Percentiles rank a stretch among this genome's conserved stretches.
Evolutionary conservation across 2,888 invertebrate species (phyloP).

Genomic region (Dasypogon diadema): DNA sequence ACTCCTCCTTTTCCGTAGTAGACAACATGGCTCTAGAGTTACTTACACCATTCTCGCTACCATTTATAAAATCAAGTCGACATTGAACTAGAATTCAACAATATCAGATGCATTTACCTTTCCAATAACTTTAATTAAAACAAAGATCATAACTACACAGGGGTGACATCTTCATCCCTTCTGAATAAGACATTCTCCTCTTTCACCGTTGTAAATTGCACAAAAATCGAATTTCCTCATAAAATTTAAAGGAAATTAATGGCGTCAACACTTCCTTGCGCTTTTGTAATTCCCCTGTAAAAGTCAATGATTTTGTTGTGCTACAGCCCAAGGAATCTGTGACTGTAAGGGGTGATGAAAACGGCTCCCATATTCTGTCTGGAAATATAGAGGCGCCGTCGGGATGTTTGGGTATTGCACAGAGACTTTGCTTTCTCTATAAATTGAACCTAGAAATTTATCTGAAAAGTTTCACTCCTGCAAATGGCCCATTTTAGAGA

Average conservation of each 20-base stretch:
- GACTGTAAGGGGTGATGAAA: background rate
- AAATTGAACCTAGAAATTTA: background rate
- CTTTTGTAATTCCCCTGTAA: background rate
- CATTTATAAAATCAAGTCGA: too few relatives aligned
- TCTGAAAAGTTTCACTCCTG: too few relatives aligned
- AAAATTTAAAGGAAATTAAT: conserved; percentile 41
- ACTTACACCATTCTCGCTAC: too few relatives aligned
- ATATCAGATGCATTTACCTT: too few relatives aligned
- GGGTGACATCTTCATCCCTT: too few relatives aligned
- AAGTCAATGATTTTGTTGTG: background rate
- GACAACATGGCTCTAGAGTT: too few relatives aligned
- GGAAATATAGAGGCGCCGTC: conserved; percentile 24
- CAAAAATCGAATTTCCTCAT: conserved; percentile 40
- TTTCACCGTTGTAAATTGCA: conserved; percentile 6
- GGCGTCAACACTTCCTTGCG: conserved; percentile 7
- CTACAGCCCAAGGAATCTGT: background rate
- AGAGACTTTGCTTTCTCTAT: background rate
- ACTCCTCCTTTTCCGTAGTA: too few relatives aligned
- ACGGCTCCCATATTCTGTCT: background rate
- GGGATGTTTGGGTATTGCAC: background rate
- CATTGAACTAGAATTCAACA: too few relatives aligned
- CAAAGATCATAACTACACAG: too few relatives aligned
- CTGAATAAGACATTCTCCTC: too few relatives aligned
- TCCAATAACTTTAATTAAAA: too few relatives aligned
- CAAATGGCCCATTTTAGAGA: too few relatives aligned